Percentiles rank a stretch among this genome's conserved stretches.
Conservation (phyloP, 2,888 invertebrate genomes). For the Nezara viridula region DNA sequence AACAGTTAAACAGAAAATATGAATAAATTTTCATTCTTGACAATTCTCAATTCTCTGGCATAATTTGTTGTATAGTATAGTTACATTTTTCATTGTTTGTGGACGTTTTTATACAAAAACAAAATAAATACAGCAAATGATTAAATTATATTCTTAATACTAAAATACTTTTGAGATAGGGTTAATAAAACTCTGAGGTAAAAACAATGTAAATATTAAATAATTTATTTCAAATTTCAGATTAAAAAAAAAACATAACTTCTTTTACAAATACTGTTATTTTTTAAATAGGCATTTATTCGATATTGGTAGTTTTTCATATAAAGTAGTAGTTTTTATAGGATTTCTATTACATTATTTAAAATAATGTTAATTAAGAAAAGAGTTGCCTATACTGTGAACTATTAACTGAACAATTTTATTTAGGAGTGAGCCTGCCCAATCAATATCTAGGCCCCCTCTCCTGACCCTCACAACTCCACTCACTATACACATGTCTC, state of each 20-base stretch:
- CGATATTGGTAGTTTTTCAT: slow-evolving; percentile 21
- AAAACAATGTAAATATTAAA: slow-evolving; percentile 52
- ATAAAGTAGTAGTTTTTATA: slow-evolving; percentile 24
- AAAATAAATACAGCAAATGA: too few species aligned
- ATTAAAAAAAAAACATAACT: slow-evolving; percentile 40
- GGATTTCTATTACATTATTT: slow-evolving; percentile 17
- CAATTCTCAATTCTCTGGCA: too few species aligned
- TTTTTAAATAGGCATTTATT: slow-evolving; percentile 45
- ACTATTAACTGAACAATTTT: slow-evolving; percentile 56
- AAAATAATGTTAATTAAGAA: slow-evolving; percentile 9
- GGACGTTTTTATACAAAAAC: too few species aligned
- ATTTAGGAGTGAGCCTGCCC: slow-evolving; percentile 49
- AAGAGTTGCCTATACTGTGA: slow-evolving; percentile 7
- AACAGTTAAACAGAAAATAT: too few species aligned
- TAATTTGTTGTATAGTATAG: too few species aligned
- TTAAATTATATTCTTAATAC: not conserved
- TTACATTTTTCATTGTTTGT: too few species aligned
- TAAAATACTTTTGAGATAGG: not conserved
- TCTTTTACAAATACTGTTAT: slow-evolving; percentile 37
- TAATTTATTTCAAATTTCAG: slow-evolving; percentile 55
- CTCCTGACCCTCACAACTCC: slow-evolving; percentile 56
- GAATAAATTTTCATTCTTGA: too few species aligned
- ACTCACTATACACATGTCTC: slow-evolving; percentile 45
- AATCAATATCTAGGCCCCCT: slow-evolving; percentile 54
- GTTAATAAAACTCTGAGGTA: not conserved